Percentiles rank a stretch among this genome's conserved stretches.
These are phyloP conservation scores for Caloenas nicobarica DNA, from an alignment of 2,113 vertebrate genomes.

Conservation along the genomic window DNA sequence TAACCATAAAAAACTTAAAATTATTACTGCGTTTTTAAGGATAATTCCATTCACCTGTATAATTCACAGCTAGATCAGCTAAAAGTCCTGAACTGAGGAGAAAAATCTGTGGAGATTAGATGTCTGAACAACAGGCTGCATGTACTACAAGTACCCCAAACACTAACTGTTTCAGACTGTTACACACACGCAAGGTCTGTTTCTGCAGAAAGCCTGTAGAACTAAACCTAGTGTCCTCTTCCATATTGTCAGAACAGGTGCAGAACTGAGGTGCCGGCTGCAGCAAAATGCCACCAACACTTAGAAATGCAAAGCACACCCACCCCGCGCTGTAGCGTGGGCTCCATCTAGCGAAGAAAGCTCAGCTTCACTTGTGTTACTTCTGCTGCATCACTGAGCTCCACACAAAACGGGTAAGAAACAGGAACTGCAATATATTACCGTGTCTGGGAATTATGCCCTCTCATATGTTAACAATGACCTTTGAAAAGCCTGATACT, in stretches of 20 bases:
- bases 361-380: rapidly evolving
- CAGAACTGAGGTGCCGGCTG: background rate
- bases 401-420: background rate
- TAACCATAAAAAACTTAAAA: background rate
- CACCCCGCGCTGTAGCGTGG: background rate
- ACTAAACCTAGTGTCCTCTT: background rate
- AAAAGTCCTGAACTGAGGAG: background rate
- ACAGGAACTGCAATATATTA: background rate
- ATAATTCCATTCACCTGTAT: background rate
- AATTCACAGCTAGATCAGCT: background rate
- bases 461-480: background rate
- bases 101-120: background rate
- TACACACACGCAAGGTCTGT: background rate
- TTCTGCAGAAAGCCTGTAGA: background rate
- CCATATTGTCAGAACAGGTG: background rate
- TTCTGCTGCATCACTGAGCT: background rate
- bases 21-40: background rate
- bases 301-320: background rate
- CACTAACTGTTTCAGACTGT: background rate
- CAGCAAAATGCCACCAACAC: background rate
- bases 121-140: background rate
- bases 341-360: conserved; percentile 55
- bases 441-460: rapidly evolving
- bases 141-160: background rate
- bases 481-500: background rate